Conservation (phyloP, 1,140 invertebrate species). For the Euglossa dilemma region DNA sequence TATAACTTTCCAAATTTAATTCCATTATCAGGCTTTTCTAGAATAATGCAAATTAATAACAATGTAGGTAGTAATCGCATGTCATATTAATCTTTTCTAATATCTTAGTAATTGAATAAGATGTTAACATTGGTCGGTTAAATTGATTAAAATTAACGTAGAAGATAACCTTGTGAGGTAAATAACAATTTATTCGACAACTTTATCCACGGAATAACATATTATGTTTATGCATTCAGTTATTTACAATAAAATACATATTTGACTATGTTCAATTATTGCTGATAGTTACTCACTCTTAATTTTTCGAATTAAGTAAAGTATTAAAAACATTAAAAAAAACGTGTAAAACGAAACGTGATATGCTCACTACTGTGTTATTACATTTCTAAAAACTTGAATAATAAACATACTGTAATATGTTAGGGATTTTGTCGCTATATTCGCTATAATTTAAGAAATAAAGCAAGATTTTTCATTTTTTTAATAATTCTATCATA, state of each 20-base stretch:
- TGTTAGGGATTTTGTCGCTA: too few species aligned
- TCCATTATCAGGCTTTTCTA: background rate
- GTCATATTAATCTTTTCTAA: constrained; percentile 34
- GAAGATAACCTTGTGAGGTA: background rate
- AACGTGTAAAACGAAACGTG: too few species aligned
- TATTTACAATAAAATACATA: constrained; percentile 7
- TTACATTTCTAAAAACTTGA: too few species aligned
- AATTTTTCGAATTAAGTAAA: background rate
- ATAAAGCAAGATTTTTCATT: too few species aligned
- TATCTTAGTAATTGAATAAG: background rate
- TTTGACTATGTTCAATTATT: background rate
- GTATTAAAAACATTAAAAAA: background rate
- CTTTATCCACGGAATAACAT: background rate
- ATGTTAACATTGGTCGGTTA: background rate
- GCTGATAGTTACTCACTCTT: background rate
- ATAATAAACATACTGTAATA: too few species aligned
- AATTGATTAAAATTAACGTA: background rate
- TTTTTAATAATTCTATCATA: too few species aligned
- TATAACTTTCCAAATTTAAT: constrained; percentile 5
- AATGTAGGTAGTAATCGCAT: constrained; percentile 55
- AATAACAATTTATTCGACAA: constrained; percentile 10
- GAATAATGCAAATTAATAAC: constrained; percentile 43
- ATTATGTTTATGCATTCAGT: background rate
- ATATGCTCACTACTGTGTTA: too few species aligned
- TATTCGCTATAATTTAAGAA: too few species aligned